phyloP scores from a whole-genome alignment of 2,888 invertebrate genomes.

The Venustoraphidia nigricollis region DNA sequence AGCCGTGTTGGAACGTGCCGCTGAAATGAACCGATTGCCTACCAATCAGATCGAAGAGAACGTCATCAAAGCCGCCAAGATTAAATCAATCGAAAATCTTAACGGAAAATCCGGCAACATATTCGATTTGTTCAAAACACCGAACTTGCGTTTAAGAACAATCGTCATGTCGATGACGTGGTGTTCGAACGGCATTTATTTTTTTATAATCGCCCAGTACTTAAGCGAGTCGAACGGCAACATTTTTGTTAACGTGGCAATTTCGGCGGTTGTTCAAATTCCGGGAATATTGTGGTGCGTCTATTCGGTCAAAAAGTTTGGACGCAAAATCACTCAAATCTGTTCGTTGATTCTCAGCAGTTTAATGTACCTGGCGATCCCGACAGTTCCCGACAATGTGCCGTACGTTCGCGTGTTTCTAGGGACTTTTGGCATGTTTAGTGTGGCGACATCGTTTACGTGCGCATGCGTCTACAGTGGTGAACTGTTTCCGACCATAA shows the following conservation, averaged over 20 bases:
- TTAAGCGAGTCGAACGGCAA: constrained; percentile 57
- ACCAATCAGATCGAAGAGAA: background rate
- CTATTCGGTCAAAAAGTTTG: constrained; percentile 40
- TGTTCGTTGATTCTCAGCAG: constrained; percentile 40
- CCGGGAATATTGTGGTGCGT: constrained; percentile 43
- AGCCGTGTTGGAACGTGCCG: constrained; percentile 39
- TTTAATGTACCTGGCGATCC: constrained; percentile 39
- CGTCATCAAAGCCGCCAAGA: background rate
- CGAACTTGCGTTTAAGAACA: no score
- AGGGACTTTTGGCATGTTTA: constrained; percentile 50
- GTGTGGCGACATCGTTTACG: constrained; percentile 44
- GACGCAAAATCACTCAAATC: constrained; percentile 43
- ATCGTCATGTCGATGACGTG: constrained; percentile 23
- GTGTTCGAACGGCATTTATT: constrained; percentile 64
- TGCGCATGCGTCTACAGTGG: constrained; percentile 63
- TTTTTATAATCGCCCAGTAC: constrained; percentile 66
- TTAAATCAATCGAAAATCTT: no score
- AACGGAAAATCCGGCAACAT: no score
- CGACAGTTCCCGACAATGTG: constrained; percentile 31
- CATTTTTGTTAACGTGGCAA: constrained; percentile 58
- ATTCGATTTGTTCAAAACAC: no score
- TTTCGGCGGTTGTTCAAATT: constrained; percentile 48
- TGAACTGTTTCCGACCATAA: constrained; percentile 54
- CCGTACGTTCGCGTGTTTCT: constrained; percentile 37
- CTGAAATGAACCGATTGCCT: constrained; percentile 36